Evolutionary conservation across 2,888 invertebrate genomes (phyloP).

Genomic region (Athalia circularis): DNA sequence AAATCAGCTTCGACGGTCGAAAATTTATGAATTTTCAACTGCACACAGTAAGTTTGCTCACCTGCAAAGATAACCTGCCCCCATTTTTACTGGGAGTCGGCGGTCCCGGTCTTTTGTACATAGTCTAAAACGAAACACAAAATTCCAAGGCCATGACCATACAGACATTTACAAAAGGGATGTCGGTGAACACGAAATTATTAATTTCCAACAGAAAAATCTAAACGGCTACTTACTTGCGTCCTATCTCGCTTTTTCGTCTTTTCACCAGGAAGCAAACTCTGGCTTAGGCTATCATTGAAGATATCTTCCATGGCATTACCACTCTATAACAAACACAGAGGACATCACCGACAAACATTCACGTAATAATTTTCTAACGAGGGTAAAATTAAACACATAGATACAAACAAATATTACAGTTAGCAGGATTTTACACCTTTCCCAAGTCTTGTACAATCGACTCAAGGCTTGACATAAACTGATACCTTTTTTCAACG

Average conservation of each 20-base stretch:
- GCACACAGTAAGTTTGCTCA: constrained; percentile 66
- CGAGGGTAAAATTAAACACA: no score
- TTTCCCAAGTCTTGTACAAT: no score
- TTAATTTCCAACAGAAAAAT: neutral
- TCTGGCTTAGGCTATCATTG: constrained; percentile 71
- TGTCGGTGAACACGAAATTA: neutral
- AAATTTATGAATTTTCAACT: neutral
- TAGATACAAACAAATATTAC: neutral
- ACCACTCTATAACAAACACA: constrained; percentile 63
- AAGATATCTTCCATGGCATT: constrained; percentile 65
- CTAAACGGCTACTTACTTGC: constrained; percentile 61
- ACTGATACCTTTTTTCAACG: neutral
- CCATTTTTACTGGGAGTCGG: constrained; percentile 92
- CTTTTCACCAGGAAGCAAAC: constrained; percentile 71
- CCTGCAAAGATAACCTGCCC: constrained; percentile 83
- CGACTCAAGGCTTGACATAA: neutral
- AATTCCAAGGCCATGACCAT: constrained; percentile 50
- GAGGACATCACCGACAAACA: constrained; percentile 28
- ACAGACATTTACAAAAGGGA: constrained; percentile 40
- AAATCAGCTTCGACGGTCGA: no score
- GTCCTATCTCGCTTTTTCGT: constrained; percentile 67
- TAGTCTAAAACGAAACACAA: constrained; percentile 76
- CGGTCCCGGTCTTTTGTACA: constrained; percentile 90
- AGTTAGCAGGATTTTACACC: no score
- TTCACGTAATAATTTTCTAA: neutral